Percentiles rank a stretch among this genome's conserved stretches.
Evolutionary conservation across 2,888 invertebrate genomes (phyloP).

Genomic region (Galerucella pusilla): DNA sequence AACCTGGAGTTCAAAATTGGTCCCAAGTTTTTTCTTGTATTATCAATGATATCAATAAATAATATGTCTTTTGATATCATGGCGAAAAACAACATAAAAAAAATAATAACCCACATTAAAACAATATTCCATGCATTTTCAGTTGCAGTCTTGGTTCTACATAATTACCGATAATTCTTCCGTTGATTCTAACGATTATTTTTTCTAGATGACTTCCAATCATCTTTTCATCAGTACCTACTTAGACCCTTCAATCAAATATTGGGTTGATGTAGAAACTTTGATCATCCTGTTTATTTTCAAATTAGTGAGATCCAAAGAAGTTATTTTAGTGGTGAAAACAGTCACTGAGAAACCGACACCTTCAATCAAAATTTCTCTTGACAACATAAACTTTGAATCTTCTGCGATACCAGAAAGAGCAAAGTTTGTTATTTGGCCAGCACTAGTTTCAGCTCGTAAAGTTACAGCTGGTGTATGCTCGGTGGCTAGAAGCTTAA

Average conservation of each 20-base stretch:
- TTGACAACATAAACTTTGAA: constrained; percentile 60
- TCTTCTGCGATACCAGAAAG: constrained; percentile 63
- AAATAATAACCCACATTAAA: too few relatives aligned
- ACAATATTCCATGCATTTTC: too few relatives aligned
- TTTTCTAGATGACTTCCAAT: constrained; percentile 31
- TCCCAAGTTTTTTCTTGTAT: too few relatives aligned
- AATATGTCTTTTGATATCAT: too few relatives aligned
- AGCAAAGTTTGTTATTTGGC: constrained; percentile 67
- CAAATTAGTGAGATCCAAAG: constrained; percentile 43
- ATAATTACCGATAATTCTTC: too few relatives aligned
- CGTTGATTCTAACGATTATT: constrained; percentile 20
- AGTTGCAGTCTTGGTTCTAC: too few relatives aligned
- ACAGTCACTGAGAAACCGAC: constrained; percentile 24
- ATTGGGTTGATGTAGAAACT: constrained; percentile 50
- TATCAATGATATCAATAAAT: too few relatives aligned
- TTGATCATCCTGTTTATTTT: constrained; percentile 49
- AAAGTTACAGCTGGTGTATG: constrained; percentile 82
- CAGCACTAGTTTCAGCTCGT: constrained; percentile 71
- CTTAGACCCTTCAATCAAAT: constrained; percentile 26
- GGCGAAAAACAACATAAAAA: too few relatives aligned
- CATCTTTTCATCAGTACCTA: constrained; percentile 46
- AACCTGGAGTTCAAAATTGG: not conserved
- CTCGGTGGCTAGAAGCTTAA: constrained; percentile 75
- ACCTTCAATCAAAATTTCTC: constrained; percentile 58
- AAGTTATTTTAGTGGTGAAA: constrained; percentile 45